Percentiles rank a stretch among this genome's conserved stretches.
Conservation (phyloP, 2,113 vertebrate genomes). For the Octodon degus region DNA sequence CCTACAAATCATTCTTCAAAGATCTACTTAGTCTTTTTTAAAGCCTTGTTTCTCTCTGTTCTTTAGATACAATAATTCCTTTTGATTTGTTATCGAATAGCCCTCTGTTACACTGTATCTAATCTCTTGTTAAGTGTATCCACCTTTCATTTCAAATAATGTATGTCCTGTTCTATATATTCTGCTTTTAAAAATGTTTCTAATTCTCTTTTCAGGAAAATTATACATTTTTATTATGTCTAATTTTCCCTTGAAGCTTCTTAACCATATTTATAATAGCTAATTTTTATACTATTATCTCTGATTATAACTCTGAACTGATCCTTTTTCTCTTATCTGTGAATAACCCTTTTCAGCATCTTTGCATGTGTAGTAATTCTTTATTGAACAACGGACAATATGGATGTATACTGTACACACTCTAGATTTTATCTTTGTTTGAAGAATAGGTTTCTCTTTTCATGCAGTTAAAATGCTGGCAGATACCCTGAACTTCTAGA, state of each 20-base stretch:
- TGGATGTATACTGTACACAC: neutral
- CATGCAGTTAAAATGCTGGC: neutral
- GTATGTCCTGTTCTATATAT: neutral
- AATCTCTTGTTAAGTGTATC: neutral
- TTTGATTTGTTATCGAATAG: neutral
- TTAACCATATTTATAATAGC: neutral
- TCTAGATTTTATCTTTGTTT: neutral
- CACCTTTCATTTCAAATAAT: slow-evolving; percentile 4
- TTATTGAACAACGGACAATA: neutral
- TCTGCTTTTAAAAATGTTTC: neutral
- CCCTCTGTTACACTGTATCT: neutral
- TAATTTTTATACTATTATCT: neutral
- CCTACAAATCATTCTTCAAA: neutral
- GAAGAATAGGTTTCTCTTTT: neutral
- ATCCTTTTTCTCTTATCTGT: neutral
- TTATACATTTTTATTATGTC: neutral
- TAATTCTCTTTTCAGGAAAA: neutral
- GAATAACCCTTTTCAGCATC: neutral
- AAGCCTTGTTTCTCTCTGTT: neutral
- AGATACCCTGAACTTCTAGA: neutral
- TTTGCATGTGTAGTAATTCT: neutral
- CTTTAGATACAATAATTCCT: neutral
- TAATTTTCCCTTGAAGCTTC: neutral
- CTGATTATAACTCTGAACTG: neutral
- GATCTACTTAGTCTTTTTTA: neutral